phyloP scores from a whole-genome alignment of 2,113 vertebrate species.

The human (Homo sapiens) region GRCh38 chr1:95383501-95384000 shows the following conservation, averaged over 20 bases:
- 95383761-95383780: background rate
- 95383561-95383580: conserved; percentile 54
- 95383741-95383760: background rate
- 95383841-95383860: background rate
- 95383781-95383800: background rate
- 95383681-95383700: background rate
- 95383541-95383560: conserved; percentile 44
- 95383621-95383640: background rate
- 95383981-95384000: background rate
- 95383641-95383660: background rate
- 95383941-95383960: background rate
- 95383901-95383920: background rate
- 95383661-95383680: conserved; percentile 25
- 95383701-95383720: background rate
- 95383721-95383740: background rate
- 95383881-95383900: background rate
- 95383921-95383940: background rate
- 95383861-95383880: background rate
- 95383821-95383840: background rate
- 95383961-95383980: background rate
- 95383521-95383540: background rate
- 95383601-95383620: background rate
- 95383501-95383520: conserved; percentile 22
- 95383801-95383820: background rate
- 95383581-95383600: conserved; percentile 53